phyloP scores from a whole-genome alignment of 1,140 invertebrate genomes.

The Calephelis virginiensis region DNA sequence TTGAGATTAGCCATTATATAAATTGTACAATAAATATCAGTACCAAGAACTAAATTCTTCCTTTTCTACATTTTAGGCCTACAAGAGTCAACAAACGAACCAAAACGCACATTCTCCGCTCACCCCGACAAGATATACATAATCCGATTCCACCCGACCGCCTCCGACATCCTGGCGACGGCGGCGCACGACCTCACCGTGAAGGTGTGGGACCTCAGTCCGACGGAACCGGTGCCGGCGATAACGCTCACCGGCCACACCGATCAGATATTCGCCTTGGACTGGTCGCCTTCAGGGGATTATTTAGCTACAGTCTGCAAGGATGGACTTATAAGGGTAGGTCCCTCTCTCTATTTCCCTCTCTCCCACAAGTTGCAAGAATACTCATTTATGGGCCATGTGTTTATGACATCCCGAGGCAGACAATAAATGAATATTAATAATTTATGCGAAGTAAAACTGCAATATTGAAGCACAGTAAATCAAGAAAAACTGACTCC shows the following conservation, averaged over 20 bases:
- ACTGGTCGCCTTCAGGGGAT: constrained; percentile 94
- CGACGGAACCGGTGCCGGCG: constrained; percentile 64
- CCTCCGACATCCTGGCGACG: constrained; percentile 89
- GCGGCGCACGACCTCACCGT: constrained; percentile 94
- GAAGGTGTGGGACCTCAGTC: constrained; percentile 72
- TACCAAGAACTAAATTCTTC: too few relatives aligned
- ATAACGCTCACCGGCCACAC: constrained; percentile 84
- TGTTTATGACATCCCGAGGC: too few relatives aligned
- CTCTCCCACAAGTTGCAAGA: too few relatives aligned
- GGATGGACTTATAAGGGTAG: constrained; percentile 90
- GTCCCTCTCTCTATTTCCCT: constrained; percentile 16
- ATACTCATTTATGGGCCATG: too few relatives aligned
- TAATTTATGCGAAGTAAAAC: too few relatives aligned
- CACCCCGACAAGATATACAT: constrained; percentile 95
- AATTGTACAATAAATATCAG: too few relatives aligned
- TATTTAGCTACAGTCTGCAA: constrained; percentile 92
- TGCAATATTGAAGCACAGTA: too few relatives aligned
- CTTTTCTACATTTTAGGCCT: constrained; percentile 53
- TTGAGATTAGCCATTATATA: too few relatives aligned
- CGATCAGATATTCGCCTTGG: constrained; percentile 93
- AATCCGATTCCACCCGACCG: constrained; percentile 93
- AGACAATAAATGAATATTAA: too few relatives aligned
- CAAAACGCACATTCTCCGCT: constrained; percentile 84
- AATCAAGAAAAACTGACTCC: too few relatives aligned
- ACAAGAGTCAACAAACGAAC: constrained; percentile 78